Evolutionary conservation across 2,797 vertebrate species (phyloP).

Genomic region (Gymnoscopelus microlampas): DNA sequence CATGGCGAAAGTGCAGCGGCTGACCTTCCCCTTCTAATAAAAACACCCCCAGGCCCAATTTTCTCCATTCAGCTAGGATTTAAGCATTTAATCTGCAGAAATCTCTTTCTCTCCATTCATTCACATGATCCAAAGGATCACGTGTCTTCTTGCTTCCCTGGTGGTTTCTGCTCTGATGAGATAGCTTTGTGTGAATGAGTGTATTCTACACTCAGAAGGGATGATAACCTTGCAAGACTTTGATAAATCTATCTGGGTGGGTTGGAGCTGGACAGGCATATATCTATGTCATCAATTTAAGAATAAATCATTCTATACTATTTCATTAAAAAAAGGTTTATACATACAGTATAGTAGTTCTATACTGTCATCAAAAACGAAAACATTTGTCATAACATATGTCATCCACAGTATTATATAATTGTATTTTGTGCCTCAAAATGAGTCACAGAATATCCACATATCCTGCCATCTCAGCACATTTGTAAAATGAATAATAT

Average conservation of each 20-base stretch:
- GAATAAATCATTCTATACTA: too few species aligned
- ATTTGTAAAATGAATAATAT: too few species aligned
- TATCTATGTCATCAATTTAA: too few species aligned
- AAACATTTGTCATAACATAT: too few species aligned
- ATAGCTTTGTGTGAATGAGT: background rate
- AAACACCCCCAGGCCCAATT: slow-evolving; percentile 21
- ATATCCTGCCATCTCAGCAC: too few species aligned
- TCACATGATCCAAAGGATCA: background rate
- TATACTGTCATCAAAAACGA: too few species aligned
- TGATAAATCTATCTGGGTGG: background rate
- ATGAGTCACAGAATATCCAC: too few species aligned
- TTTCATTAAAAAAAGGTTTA: too few species aligned
- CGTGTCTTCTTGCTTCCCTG: background rate
- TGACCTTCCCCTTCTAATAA: slow-evolving; percentile 49
- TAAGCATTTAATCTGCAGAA: slow-evolving; percentile 63
- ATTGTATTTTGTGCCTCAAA: too few species aligned
- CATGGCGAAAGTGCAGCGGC: slow-evolving; percentile 48
- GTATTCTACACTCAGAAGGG: background rate
- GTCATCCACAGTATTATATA: too few species aligned
- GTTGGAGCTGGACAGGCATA: too few species aligned
- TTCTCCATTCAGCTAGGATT: slow-evolving; percentile 69
- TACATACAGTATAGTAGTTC: too few species aligned
- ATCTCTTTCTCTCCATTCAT: slow-evolving; percentile 37
- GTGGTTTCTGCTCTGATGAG: background rate
- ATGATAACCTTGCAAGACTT: background rate